Base-by-base conservation (phyloP, 23 tunicate species). In the Diplosoma virens region DNA sequence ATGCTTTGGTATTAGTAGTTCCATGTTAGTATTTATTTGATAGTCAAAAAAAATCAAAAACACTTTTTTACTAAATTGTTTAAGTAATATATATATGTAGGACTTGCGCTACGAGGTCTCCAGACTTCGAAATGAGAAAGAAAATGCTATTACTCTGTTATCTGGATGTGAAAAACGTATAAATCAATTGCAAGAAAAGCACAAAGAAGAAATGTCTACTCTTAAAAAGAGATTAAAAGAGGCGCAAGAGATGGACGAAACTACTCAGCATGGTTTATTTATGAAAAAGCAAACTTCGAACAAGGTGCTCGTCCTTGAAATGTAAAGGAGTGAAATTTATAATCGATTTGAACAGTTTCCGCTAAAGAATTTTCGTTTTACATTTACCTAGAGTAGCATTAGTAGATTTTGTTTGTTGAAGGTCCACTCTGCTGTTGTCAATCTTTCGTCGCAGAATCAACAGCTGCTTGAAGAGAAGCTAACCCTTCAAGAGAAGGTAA, bases 371-470 rank as follows among this genome's bases (percentile, higher is more conserved):
- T 14, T 7, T 41, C 50, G 9, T 41, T 41, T 41, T 9, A 7
- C 9, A 14, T 14, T 41, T 14, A 41, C 14, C 9, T 41, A 14
- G 25, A n/a, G 64, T 56, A 16, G 64, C 25, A 16, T 9, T 56
- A 56, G 6, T 14, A 18, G 21, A 16, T 56, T 56, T 9, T 56
- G 5, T 56, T 56, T 9, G 50, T 1, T 75, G 16, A 48, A 87
- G 80, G 82, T 87, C 3, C 86, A 80, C 22, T 2, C 86, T 0
- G 93, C 93, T 14, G 74, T 87, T 77, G 66, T 77, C 71, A 80
- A 81, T 32, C 70, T 87, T 14, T 75, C 93, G 11, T 73, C 80
- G 1, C 93, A 87, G 75, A 87, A 87, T 71, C 93, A 87, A 46
- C 86, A 80, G 32, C 82, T 87, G 2, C 45, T 80, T 55, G 85